These are phyloP conservation scores for Oryzias curvinotus DNA, from an alignment of 2,113 vertebrate genomes.

Conservation along the genomic window DNA sequence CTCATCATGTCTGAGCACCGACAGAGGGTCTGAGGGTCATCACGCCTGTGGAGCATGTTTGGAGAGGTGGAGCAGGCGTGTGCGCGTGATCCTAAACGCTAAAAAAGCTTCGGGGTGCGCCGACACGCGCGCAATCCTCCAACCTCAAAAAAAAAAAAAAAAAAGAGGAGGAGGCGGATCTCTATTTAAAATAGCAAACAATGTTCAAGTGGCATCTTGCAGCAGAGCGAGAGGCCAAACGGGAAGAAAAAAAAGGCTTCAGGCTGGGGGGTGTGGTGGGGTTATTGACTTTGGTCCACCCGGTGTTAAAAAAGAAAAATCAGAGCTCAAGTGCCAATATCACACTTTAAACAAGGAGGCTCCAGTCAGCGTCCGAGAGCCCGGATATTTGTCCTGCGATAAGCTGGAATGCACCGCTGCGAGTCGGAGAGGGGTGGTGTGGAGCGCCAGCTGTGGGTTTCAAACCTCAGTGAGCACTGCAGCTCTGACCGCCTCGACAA, in stretches of 20 bases:
- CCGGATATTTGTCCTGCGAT: not conserved
- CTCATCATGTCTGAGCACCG: constrained; percentile 10
- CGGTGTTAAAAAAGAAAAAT: constrained; percentile 47
- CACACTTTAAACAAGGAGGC: not conserved
- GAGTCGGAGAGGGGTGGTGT: not conserved
- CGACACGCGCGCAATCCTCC: constrained; percentile 49
- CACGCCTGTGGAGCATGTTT: constrained; percentile 35
- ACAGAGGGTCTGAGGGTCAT: constrained; percentile 33
- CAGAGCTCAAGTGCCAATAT: constrained; percentile 21
- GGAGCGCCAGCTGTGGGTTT: not conserved
- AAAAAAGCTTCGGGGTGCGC: constrained; percentile 38
- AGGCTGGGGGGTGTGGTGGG: constrained; percentile 19
- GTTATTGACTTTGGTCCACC: constrained; percentile 39
- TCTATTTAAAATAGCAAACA: constrained; percentile 71
- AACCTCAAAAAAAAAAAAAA: constrained; percentile 64
- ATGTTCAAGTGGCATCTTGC: constrained; percentile 57
- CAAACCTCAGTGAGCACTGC: not conserved
- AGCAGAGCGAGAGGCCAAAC: constrained; percentile 49
- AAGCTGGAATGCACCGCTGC: constrained; percentile 1
- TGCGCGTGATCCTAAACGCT: not conserved
- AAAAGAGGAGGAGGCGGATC: constrained; percentile 23
- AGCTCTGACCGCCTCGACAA: no score
- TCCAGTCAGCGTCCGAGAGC: not conserved
- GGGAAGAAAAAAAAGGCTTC: constrained; percentile 17
- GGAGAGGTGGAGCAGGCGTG: constrained; percentile 19